A percentile compares a stretch with the other conserved stretches of the same genome.
Evolutionary conservation across 2,113 vertebrate species (phyloP).

Genomic region (Gymnogyps californianus): DNA sequence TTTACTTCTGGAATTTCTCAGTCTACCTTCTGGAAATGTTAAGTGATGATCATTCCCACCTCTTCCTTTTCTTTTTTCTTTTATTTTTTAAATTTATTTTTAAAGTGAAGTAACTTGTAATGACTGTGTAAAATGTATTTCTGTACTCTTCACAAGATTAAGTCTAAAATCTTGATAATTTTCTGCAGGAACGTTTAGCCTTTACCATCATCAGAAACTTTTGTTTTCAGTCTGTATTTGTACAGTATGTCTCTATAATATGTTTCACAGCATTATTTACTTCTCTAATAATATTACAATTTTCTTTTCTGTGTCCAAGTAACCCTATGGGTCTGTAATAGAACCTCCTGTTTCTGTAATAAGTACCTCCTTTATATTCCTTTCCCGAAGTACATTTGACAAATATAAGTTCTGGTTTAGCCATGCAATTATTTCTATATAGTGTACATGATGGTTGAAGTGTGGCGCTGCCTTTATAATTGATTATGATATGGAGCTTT

Average conservation of each 20-base stretch:
- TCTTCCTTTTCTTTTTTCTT: background rate
- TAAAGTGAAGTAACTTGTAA: background rate
- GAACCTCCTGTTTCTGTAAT: conserved; percentile 9
- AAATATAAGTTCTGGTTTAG: background rate
- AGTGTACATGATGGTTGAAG: background rate
- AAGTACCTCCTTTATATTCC: conserved; percentile 1
- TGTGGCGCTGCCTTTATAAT: background rate
- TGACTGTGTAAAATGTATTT: background rate
- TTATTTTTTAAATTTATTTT: background rate
- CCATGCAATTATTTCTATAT: background rate
- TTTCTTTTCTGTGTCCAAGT: background rate
- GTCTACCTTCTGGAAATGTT: background rate
- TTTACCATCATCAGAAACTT: background rate
- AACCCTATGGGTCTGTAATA: background rate
- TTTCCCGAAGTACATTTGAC: background rate
- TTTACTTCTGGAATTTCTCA: background rate
- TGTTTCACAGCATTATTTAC: background rate
- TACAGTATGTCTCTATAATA: background rate
- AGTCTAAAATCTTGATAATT: background rate
- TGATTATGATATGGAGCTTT: background rate
- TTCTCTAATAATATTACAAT: background rate
- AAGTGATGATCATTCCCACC: background rate
- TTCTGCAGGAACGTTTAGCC: background rate
- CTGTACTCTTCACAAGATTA: background rate
- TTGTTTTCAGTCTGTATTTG: background rate